Evolutionary conservation across 1,140 invertebrate species (phyloP).

Genomic region (Bombus pyrosoma): DNA sequence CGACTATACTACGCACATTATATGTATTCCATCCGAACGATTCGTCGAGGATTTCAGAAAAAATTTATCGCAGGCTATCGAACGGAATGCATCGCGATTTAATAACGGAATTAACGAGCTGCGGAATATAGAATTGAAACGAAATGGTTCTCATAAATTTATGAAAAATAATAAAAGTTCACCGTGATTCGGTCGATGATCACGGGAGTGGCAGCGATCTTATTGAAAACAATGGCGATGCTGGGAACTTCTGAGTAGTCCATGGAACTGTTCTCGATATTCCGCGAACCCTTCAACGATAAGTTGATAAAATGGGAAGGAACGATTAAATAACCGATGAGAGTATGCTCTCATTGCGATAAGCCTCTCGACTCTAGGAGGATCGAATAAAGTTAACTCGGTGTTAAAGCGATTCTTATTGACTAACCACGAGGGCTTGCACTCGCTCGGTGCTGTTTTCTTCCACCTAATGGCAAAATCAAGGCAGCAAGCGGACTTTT

Average conservation of each 20-base stretch:
- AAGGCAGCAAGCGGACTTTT: background rate
- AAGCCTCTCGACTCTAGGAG: background rate
- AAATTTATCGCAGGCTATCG: background rate
- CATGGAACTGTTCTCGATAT: background rate
- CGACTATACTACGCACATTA: too few species aligned
- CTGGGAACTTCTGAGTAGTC: background rate
- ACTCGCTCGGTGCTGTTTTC: background rate
- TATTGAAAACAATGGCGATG: background rate
- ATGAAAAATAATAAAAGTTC: background rate
- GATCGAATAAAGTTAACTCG: slow-evolving; percentile 13
- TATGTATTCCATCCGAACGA: too few species aligned
- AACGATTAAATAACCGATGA: background rate
- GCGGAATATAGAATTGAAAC: too few species aligned
- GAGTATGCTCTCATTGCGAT: background rate
- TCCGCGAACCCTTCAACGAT: slow-evolving; percentile 8
- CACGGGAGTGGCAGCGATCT: background rate
- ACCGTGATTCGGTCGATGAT: background rate
- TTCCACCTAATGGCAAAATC: too few species aligned
- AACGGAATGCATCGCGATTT: background rate
- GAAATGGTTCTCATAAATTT: background rate
- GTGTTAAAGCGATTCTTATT: slow-evolving; percentile 41
- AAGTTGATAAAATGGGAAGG: slow-evolving; percentile 9
- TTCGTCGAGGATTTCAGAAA: background rate
- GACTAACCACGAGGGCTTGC: background rate
- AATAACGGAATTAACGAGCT: background rate